Base-by-base conservation (phyloP, 2,797 vertebrate species). In the Amblyopsis hoosieri region DNA sequence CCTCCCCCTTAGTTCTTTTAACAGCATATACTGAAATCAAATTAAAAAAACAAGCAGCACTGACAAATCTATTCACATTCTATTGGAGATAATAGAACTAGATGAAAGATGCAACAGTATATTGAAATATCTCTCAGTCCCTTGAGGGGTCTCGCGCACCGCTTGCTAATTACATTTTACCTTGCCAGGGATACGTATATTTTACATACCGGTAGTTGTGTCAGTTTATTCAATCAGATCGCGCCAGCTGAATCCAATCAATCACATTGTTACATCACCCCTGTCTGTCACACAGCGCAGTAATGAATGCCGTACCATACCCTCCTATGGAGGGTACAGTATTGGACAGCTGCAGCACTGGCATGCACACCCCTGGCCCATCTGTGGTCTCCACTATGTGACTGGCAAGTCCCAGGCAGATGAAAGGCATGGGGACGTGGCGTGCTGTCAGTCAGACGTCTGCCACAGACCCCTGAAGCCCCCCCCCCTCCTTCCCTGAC, bases 301-400 rank as follows among this genome's bases (percentile, higher is more conserved):
- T 60, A 42, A 59, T 84, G 64, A 71, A 70, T 74, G 63, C 72
- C 62, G 69, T 29, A 29, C 70, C 75, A 49, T 54, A 65, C 74
- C 62, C 76, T 61, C 76, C 64, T 54, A 67, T 67, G 64, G 79
- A 78, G 60, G 66, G 52, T 60, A 69, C 49, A 0, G 75, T 45
- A 74, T 70, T 62, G 72, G 79, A 84, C 84, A 88, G 83, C 85
- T 89, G 88, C 72, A 66, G 67, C 72, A 71, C 80, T 75, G 53
- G 61, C 75, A 61, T 69, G 63, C 57, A 69, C 85, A 79, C 85
- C 88, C 87, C 85, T 89, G 82, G 85, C 78, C 85, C 86, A 89
- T 86, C 88, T 87, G 87, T 77, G 79, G 80, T 71, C 78, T 79
- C 79, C 61, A 74, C 66, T 72, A 81, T 77, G 75, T 72, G 82